Conservation (phyloP, 2,888 invertebrate genomes). For the Chrysolina oricalcia region DNA sequence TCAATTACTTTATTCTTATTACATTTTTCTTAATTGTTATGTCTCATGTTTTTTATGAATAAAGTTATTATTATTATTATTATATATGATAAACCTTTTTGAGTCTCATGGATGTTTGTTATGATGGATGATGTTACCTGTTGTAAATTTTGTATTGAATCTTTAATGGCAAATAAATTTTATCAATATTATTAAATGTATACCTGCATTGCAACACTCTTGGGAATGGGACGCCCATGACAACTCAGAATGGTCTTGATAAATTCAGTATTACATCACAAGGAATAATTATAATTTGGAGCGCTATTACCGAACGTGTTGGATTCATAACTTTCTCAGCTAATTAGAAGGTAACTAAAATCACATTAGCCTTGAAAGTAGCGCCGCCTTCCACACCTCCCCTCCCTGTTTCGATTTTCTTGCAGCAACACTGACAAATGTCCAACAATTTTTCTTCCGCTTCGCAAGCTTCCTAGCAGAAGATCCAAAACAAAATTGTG, state of each 20-base stretch:
- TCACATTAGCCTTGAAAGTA: slow-evolving; percentile 65
- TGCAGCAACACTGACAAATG: slow-evolving; percentile 73
- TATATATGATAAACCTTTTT: too few species aligned
- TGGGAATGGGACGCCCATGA: too few species aligned
- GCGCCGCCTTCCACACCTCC: slow-evolving; percentile 60
- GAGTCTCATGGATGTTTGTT: too few species aligned
- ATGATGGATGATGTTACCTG: too few species aligned
- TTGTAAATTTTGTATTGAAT: too few species aligned
- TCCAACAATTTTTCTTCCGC: slow-evolving; percentile 74
- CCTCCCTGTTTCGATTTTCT: slow-evolving; percentile 70
- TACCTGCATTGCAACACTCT: too few species aligned
- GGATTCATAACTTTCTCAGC: slow-evolving; percentile 45
- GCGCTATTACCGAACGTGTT: slow-evolving; percentile 2
- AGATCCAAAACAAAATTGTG: slow-evolving; percentile 66
- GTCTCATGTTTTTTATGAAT: too few species aligned
- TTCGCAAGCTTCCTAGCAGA: slow-evolving; percentile 67
- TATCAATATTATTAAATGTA: too few species aligned
- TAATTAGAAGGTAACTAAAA: slow-evolving; percentile 71
- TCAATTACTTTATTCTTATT: too few species aligned
- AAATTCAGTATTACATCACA: not conserved
- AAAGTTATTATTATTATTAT: too few species aligned
- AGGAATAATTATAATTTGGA: slow-evolving; percentile 12
- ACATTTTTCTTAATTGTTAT: too few species aligned
- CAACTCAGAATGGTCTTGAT: not conserved
- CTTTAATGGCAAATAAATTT: too few species aligned